A percentile compares a stretch with the other conserved stretches of the same genome.
These are phyloP conservation scores for Astyanax mexicanus DNA, from an alignment of 2,797 vertebrate species.

Conservation along the genomic window DNA sequence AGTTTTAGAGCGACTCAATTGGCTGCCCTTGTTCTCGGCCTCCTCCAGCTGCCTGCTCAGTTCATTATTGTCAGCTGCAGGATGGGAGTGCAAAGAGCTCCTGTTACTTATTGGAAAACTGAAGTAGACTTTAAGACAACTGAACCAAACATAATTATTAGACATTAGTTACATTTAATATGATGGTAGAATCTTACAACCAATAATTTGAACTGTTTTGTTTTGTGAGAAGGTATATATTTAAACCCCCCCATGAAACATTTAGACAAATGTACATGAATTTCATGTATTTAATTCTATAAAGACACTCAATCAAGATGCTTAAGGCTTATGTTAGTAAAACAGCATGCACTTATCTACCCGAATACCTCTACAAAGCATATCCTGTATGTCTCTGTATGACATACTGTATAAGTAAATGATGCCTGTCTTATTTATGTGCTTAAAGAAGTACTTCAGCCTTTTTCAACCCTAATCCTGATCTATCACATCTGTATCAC, in stretches of 20 bases:
- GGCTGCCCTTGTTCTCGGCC: conserved; percentile 73
- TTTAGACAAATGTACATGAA: background rate
- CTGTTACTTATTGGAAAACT: conserved; percentile 1
- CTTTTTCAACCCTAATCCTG: background rate
- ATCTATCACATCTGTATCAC: background rate
- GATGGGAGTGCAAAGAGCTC: conserved; percentile 21
- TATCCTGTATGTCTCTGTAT: background rate
- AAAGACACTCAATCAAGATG: background rate
- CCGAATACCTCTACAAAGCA: background rate
- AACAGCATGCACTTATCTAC: background rate
- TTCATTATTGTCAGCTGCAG: conserved; percentile 80
- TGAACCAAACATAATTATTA: background rate
- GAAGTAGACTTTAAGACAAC: background rate
- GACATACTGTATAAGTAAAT: background rate
- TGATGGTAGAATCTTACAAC: no score
- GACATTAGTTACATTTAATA: background rate
- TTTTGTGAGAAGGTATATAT: background rate
- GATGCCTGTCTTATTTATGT: background rate
- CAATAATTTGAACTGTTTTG: no score
- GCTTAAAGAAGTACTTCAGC: background rate
- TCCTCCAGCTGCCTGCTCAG: conserved; percentile 79
- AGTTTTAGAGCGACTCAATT: conserved; percentile 74
- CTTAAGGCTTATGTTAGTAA: background rate
- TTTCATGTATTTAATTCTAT: background rate
- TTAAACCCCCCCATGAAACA: background rate